Evolutionary conservation across 2,888 invertebrate species (phyloP).

Genomic region (Lepidocyrtoides sp.): DNA sequence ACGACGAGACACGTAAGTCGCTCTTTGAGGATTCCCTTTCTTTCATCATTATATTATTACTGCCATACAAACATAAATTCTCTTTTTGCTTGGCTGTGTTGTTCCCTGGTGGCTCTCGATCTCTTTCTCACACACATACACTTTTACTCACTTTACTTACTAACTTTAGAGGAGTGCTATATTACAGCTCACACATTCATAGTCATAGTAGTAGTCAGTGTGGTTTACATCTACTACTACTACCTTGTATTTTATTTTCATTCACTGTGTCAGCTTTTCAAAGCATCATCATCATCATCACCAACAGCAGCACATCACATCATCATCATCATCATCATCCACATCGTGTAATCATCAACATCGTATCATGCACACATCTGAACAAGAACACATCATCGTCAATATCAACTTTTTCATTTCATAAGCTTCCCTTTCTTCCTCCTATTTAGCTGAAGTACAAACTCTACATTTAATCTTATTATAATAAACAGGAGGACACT

Average conservation of each 20-base stretch:
- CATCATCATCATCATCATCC: no score
- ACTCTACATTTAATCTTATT: constrained; percentile 52
- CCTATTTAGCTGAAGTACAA: constrained; percentile 14
- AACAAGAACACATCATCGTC: constrained; percentile 61
- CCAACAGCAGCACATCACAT: constrained; percentile 47
- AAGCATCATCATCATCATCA: constrained; percentile 76
- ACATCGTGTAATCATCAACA: constrained; percentile 78
- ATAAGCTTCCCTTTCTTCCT: constrained; percentile 50
- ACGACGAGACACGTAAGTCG: constrained; percentile 85
- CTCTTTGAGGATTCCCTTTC: constrained; percentile 83
- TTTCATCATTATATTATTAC: constrained; percentile 69
- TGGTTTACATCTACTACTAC: constrained; percentile 52
- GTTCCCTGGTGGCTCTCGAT: constrained; percentile 57
- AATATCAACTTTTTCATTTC: constrained; percentile 32
- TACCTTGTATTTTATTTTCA: constrained; percentile 72
- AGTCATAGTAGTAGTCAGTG: no score
- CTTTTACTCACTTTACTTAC: constrained; percentile 38
- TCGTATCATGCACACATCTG: constrained; percentile 68
- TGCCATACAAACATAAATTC: constrained; percentile 69
- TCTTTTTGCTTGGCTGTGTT: constrained; percentile 51
- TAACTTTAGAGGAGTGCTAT: neutral
- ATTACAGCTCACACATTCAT: neutral
- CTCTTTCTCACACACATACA: constrained; percentile 23
- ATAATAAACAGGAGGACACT: constrained; percentile 42
- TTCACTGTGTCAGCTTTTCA: constrained; percentile 79